A percentile compares a stretch with the other conserved stretches of the same genome.
Evolutionary conservation across 2,888 invertebrate species (phyloP).

Genomic region (Congeria kusceri): DNA sequence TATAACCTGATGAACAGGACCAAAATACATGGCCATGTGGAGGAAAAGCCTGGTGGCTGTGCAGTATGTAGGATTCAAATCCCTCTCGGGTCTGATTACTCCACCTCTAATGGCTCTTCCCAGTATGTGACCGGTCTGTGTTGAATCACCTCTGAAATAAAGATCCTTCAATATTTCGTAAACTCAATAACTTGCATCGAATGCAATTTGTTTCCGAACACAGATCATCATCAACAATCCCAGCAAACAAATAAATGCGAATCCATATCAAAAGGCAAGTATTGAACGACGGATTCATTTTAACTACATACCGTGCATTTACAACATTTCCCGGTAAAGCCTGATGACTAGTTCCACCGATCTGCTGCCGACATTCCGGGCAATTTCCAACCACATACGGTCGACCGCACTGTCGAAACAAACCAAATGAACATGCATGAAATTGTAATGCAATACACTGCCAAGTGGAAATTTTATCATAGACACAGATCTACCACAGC

Average conservation of each 20-base stretch:
- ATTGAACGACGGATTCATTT: too few species aligned
- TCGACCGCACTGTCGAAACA: conserved; percentile 68
- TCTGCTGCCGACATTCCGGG: conserved; percentile 66
- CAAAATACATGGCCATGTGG: conserved; percentile 74
- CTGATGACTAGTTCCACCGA: conserved; percentile 67
- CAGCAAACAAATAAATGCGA: neutral
- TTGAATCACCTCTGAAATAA: conserved; percentile 55
- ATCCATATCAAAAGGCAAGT: too few species aligned
- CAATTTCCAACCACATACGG: conserved; percentile 64
- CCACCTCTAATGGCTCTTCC: conserved; percentile 58
- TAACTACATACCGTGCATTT: conserved; percentile 32
- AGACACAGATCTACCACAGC: neutral
- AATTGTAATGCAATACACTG: too few species aligned
- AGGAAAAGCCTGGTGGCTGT: conserved; percentile 70
- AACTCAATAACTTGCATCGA: too few species aligned
- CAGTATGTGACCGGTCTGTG: conserved; percentile 75
- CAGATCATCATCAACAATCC: neutral
- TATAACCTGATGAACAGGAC: conserved; percentile 59
- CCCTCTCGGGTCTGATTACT: conserved; percentile 68
- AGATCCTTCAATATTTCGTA: too few species aligned
- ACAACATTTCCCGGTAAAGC: conserved; percentile 55
- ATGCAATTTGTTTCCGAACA: too few species aligned
- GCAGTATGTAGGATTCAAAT: conserved; percentile 63
- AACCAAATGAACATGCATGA: too few species aligned
- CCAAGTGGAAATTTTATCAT: neutral